Base-by-base conservation (phyloP, 1,140 invertebrate species). In the Eurosta solidaginis region DNA sequence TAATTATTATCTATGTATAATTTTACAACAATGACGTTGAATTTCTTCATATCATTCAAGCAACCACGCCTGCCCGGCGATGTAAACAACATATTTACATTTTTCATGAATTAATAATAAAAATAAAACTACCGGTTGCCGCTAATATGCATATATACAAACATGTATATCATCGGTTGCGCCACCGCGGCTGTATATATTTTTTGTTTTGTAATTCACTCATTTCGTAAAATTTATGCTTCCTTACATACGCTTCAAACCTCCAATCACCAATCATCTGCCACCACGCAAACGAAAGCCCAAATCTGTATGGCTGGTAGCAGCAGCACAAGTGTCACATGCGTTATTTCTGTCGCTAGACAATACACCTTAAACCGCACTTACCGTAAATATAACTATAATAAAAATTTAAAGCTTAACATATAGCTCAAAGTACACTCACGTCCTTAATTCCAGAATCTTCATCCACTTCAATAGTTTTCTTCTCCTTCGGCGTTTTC, bases 401-500 rank as follows among this genome's bases (percentile, higher is more conserved):
- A 9, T 45, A 27, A 27, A 74, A 27, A 47, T 74, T 20, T 47
- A 27, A 7, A 45, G 12, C 25, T 47, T 44, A 14, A 74, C 44
- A 10, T n/a, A 10, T 22, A 74, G 25, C 40, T 74, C 42, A 74
- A 74, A 74, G 73, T 47, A 47, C 73, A 92, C 93, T 93, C 91
- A 97, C 96, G 88, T 97, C 94, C 91, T 96, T 96, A 78, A 98
- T 94, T 82, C 93, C 92, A 75, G 95, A 93, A 92, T 96, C 92
- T 85, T 94, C 93, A 81, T 94, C 92, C 63, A 97, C 93, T 90
- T 96, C 92, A 78, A 98, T 91, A 82, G 91, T 93, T 89, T 98
- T 95, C 88, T 95, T 96, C 89, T 98, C 96, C 91, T 98, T 98
- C 44, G 96, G 94, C 79, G 97, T 98, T 94, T 98, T 98, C 77